phyloP scores from a whole-genome alignment of 2,797 vertebrate genomes.

The Coregonus sp. region DNA sequence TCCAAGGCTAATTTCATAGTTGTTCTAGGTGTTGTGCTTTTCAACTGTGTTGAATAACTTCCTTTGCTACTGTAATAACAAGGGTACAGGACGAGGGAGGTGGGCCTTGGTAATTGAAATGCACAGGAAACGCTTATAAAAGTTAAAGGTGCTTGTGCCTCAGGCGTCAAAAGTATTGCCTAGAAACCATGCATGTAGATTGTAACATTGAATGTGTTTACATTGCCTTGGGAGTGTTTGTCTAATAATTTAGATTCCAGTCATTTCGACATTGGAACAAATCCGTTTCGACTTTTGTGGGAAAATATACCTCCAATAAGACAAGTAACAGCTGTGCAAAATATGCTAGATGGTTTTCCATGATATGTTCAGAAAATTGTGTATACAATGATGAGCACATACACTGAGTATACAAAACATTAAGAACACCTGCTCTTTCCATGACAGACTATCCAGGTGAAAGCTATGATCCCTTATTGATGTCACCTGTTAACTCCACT shows the following conservation, averaged over 20 bases:
- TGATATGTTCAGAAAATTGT: conserved; percentile 18
- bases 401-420: too few relatives aligned
- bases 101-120: conserved; percentile 36
- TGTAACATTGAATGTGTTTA: conserved; percentile 66
- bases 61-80: not conserved
- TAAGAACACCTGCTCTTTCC: too few relatives aligned
- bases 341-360: conserved; percentile 44
- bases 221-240: conserved; percentile 72
- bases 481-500: too few relatives aligned
- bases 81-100: conserved; percentile 13
- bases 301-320: conserved; percentile 57
- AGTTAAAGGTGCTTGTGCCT: conserved; percentile 57
- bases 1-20: not conserved
- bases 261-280: conserved; percentile 71
- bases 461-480: too few relatives aligned
- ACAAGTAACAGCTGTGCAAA: conserved; percentile 61
- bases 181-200: conserved; percentile 57
- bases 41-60: not conserved
- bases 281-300: conserved; percentile 65
- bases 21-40: not conserved
- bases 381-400: conserved; percentile 33
- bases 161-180: conserved; percentile 56
- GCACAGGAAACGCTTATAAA: conserved; percentile 47
- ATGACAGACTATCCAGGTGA: too few relatives aligned
- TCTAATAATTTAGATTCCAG: conserved; percentile 73